A percentile compares a stretch with the other conserved stretches of the same genome.
Conservation (phyloP, 2,888 invertebrate genomes). For the Parnassius apollo region DNA sequence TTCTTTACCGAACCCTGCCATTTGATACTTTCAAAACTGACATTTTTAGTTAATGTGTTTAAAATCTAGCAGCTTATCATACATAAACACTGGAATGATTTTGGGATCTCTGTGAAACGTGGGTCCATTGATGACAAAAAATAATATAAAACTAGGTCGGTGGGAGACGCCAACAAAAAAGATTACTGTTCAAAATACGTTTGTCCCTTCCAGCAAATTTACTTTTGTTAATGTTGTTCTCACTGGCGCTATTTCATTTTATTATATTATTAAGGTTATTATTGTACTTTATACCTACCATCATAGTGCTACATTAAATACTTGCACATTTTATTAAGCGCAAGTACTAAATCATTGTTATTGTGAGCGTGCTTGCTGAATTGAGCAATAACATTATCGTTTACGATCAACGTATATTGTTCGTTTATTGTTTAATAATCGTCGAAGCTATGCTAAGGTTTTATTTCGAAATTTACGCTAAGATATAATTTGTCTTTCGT, state of each 20-base stretch:
- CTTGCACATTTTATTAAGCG: conserved; percentile 9
- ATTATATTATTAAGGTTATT: conserved; percentile 36
- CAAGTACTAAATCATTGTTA: conserved; percentile 3
- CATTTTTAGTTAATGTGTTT: too few relatives aligned
- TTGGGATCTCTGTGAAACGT: too few relatives aligned
- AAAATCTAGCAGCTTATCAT: too few relatives aligned
- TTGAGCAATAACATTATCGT: conserved; percentile 8
- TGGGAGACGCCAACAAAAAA: too few relatives aligned
- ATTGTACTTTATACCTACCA: conserved; percentile 31
- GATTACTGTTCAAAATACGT: too few relatives aligned
- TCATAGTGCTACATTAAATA: conserved; percentile 25
- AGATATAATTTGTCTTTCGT: too few relatives aligned
- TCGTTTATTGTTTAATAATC: background rate
- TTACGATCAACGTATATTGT: background rate
- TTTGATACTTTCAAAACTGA: too few relatives aligned
- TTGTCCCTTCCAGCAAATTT: conserved; percentile 26
- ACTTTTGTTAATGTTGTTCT: conserved; percentile 32
- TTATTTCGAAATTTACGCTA: background rate
- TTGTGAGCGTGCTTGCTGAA: conserved; percentile 8
- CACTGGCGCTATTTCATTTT: conserved; percentile 49
- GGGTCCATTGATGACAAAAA: too few relatives aligned
- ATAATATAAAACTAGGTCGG: too few relatives aligned
- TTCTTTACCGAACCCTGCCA: too few relatives aligned
- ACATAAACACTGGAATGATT: too few relatives aligned
- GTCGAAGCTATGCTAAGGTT: background rate